Evolutionary conservation across 2,888 invertebrate species (phyloP).

Genomic region (Caenorhabditis sulstoni): DNA sequence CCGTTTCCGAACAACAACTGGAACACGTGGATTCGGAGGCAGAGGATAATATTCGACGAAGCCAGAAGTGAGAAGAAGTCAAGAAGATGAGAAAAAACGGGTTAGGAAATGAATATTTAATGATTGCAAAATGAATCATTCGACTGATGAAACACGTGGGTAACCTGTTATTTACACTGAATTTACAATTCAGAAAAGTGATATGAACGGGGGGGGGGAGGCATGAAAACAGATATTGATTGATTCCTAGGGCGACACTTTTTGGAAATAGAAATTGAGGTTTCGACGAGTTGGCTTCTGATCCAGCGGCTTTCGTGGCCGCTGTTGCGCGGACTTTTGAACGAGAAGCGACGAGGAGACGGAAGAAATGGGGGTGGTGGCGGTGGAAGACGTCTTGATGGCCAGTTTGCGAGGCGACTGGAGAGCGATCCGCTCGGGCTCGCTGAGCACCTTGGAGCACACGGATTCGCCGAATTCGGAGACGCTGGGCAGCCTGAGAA

Average conservation of each 20-base stretch:
- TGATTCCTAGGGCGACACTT: too few species aligned
- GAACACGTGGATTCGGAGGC: conserved; percentile 26
- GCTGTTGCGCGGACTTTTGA: background rate
- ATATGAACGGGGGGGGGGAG: too few species aligned
- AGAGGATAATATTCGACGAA: conserved; percentile 6
- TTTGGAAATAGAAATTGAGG: too few species aligned
- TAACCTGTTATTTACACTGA: too few species aligned
- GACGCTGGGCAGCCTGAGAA: conserved; percentile 53
- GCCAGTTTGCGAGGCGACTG: conserved; percentile 55
- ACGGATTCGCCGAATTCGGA: conserved; percentile 60
- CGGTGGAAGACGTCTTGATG: conserved; percentile 1
- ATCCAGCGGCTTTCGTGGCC: conserved; percentile 27
- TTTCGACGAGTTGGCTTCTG: conserved; percentile 46
- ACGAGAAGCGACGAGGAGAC: too few species aligned
- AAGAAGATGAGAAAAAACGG: conserved; percentile 22
- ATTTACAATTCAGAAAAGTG: too few species aligned
- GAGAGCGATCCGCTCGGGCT: conserved; percentile 37
- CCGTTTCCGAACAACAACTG: conserved; percentile 11
- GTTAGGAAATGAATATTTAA: conserved; percentile 16
- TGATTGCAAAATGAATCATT: background rate
- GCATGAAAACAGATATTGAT: too few species aligned
- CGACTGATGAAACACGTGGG: too few species aligned
- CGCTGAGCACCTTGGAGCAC: conserved; percentile 54
- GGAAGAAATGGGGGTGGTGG: conserved; percentile 12
- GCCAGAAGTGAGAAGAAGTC: background rate